phyloP scores from a whole-genome alignment of 2,797 vertebrate genomes.

The Petrocephalus sullivani region DNA sequence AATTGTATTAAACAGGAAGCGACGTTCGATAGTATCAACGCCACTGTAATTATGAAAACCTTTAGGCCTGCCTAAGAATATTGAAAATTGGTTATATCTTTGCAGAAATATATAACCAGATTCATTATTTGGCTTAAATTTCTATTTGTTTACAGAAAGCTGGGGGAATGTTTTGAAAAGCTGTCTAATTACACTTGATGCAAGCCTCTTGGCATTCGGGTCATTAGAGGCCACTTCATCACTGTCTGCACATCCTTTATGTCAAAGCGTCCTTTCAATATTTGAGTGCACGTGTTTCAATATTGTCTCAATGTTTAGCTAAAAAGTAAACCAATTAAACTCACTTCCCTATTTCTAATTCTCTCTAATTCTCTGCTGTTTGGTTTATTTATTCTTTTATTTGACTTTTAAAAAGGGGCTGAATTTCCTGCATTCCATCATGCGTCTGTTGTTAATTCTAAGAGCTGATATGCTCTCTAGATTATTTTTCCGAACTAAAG shows the following conservation, averaged over 20 bases:
- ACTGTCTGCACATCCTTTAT: background rate
- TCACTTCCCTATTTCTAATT: background rate
- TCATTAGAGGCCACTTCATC: background rate
- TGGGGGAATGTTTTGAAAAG: background rate
- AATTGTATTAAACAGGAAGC: background rate
- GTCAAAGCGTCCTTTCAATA: slow-evolving; percentile 1
- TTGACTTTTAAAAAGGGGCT: background rate
- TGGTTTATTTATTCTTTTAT: background rate
- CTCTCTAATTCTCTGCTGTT: background rate
- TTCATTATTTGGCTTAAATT: background rate
- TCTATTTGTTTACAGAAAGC: background rate
- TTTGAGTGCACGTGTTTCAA: background rate
- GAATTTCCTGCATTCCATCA: background rate
- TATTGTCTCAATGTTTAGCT: slow-evolving; percentile 7
- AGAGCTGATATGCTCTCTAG: background rate
- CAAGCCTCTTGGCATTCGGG: background rate
- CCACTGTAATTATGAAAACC: background rate
- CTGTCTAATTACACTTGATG: background rate
- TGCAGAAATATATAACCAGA: background rate
- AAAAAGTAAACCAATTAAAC: background rate
- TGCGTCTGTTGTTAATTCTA: background rate
- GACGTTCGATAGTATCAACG: background rate
- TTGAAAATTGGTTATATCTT: background rate
- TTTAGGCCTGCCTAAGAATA: background rate
- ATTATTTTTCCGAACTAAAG: slow-evolving; percentile 4